Base-by-base conservation (phyloP, 2,797 vertebrate genomes). In the Enteromius radiatus region DNA sequence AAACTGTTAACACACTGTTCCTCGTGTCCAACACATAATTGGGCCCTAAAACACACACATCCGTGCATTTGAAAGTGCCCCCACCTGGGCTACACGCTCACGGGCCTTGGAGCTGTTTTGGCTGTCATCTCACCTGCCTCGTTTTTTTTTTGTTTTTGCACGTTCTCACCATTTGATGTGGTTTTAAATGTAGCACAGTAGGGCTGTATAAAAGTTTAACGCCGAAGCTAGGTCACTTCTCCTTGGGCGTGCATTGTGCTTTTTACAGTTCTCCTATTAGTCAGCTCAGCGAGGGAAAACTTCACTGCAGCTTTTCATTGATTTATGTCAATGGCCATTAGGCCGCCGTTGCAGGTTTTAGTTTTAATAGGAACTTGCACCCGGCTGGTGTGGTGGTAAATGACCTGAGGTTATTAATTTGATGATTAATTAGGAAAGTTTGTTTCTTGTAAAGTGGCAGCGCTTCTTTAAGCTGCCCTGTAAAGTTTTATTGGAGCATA, bases 401-500 rank as follows among this genome's bases (percentile, higher is more conserved):
- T 89, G 76, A 90, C 78, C 71, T 10, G 36, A 81, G 90, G 89
- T 92, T 94, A 93, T 94, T 93, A 93, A 91, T 85, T 82, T 86
- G 85, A 90, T 92, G 91, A 94, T 95, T 95, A 93, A 94, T 94
- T 93, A 91, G 91, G 92, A 92, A 95, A 92, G 91, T 95, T 94
- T 93, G 92, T 91, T 92, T 91, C 93, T 92, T 93, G 92, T 95
- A 94, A 95, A 95, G 87, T 88, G 91, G 90, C 91, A 91, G 89
- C 87, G 91, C 93, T 93, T 94, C 92, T 95, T 97, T 95, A 94
- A 95, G 94, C 91, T 90, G 92, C 88, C 93, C 91, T 96, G 94
- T 98, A 97, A 97, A 97, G 91, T 93, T 97, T 98, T 97, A 98
- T 96, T 94, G 94, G 92, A 96, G 89, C 92, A 88, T 96, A 93